Conservation (phyloP, 2,888 invertebrate genomes). For the Eristalis pertinax region DNA sequence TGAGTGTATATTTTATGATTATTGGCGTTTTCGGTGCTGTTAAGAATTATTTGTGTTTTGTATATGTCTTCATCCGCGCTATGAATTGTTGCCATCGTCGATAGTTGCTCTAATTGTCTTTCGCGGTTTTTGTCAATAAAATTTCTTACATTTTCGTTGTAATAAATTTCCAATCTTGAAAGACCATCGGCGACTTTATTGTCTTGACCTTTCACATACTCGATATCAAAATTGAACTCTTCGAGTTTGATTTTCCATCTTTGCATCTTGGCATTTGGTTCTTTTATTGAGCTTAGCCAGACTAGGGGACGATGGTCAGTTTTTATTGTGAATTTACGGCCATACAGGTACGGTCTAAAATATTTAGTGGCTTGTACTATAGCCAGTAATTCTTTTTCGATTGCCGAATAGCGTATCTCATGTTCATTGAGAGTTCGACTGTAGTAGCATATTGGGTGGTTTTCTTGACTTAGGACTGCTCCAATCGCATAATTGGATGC, state of each 20-base stretch:
- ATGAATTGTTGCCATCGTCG: slow-evolving; percentile 14
- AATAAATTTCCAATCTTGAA: too few species aligned
- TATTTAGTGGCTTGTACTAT: slow-evolving; percentile 17
- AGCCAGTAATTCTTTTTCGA: slow-evolving; percentile 32
- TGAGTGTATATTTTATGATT: slow-evolving; percentile 10
- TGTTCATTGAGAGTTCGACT: slow-evolving; percentile 30
- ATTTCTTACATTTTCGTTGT: slow-evolving; percentile 8
- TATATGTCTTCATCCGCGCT: slow-evolving; percentile 29
- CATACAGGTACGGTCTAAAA: slow-evolving; percentile 30
- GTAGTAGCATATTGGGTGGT: slow-evolving; percentile 19
- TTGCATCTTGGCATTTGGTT: slow-evolving; percentile 77
- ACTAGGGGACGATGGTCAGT: slow-evolving; percentile 61
- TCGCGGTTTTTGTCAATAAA: not conserved
- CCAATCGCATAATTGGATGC: slow-evolving; percentile 18
- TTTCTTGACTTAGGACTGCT: not conserved
- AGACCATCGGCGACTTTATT: slow-evolving; percentile 45
- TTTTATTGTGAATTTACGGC: slow-evolving; percentile 26
- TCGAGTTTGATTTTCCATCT: slow-evolving; percentile 75
- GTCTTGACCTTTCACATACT: slow-evolving; percentile 62
- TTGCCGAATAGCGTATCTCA: slow-evolving; percentile 14
- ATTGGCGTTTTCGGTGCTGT: slow-evolving; percentile 12
- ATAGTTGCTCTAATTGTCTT: slow-evolving; percentile 6
- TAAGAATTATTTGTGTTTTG: slow-evolving; percentile 43
- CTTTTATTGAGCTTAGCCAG: slow-evolving; percentile 78
- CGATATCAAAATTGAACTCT: slow-evolving; percentile 7